phyloP scores from a whole-genome alignment of 2,113 vertebrate genomes.

The Xenopus laevis region DNA sequence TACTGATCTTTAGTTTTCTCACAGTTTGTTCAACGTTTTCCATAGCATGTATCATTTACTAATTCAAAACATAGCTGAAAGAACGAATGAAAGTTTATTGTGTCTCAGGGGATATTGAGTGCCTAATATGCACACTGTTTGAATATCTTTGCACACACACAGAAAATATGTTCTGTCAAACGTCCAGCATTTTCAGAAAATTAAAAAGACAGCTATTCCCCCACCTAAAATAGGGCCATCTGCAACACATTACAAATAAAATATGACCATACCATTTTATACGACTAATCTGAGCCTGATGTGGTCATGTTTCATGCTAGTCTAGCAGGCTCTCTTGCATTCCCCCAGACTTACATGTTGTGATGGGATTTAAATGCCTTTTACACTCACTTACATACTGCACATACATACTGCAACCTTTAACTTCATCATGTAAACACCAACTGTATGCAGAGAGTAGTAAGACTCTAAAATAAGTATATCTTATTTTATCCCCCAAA shows the following conservation, averaged over 20 bases:
- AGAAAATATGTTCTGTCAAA: conserved; percentile 29
- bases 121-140: conserved; percentile 18
- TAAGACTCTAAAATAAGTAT: no score
- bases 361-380: conserved; percentile 55
- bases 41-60: not conserved
- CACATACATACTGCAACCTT: conserved; percentile 46
- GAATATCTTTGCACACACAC: no score
- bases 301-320: conserved; percentile 55
- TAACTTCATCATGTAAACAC: conserved; percentile 32
- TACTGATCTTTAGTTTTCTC: no score
- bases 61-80: conserved; percentile 7
- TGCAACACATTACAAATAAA: conserved; percentile 61
- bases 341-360: conserved; percentile 54
- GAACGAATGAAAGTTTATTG: conserved; percentile 13
- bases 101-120: conserved; percentile 11
- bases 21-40: no score
- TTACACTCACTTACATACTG: conserved; percentile 20
- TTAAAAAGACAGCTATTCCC: conserved; percentile 51
- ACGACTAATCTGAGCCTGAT: conserved; percentile 48
- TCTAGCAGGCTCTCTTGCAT: conserved; percentile 53
- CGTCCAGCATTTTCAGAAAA: conserved; percentile 32
- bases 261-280: conserved; percentile 54
- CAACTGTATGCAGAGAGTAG: no score
- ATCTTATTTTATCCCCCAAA: no score
- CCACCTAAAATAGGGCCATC: conserved; percentile 54